Evolutionary conservation across 2,113 vertebrate species (phyloP), one percentile per base, ranked within the genome.

Genomic region (Falcunculus frontatus): DNA sequence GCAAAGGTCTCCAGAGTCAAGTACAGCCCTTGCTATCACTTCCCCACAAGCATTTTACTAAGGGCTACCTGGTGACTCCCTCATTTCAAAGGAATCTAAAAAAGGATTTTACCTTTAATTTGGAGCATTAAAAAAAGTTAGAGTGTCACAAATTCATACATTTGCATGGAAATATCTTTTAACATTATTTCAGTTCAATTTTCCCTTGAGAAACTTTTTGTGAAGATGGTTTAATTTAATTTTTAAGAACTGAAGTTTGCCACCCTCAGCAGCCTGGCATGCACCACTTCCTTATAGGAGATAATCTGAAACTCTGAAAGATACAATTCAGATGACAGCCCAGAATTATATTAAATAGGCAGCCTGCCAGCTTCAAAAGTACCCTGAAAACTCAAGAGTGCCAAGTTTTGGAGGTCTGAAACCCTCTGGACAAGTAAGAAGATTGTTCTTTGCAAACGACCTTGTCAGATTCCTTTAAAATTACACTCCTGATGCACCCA

Each of bases 401-500:
- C 55, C 65, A 74, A 68, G 17, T 93, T 90, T 49, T 75, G 76
- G 65, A 95, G 60, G 59, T 78, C 80, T 93, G 60, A 88, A 95
- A 81, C 68, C 16, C 35, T 93, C 90, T 55, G 0, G 1, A 88
- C 47, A 57, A 75, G 63, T 37, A 62, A 81, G 64, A 68, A 89
- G 46, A 65, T 19, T 85, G 74, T 76, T 95, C 87, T 93, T 89
- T 93, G 75, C 73, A 76, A 95, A 89, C 0, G 9, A 83, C 84
- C 87, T 95, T 96, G 96, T 96, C 95, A 90, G 82, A 46, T 91
- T 94, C 60, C 73, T 89, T 97, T 95, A 96, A 96, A 95, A 86
- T 94, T 89, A 91, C 27, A 6, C 42, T 77, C 17, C 67, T 86
- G 94, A 84, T 87, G 89, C 70, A 82, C 63, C 84, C 95, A 94